phyloP scores from a whole-genome alignment of 2,797 vertebrate species.

The Eulemur coronatus region DNA sequence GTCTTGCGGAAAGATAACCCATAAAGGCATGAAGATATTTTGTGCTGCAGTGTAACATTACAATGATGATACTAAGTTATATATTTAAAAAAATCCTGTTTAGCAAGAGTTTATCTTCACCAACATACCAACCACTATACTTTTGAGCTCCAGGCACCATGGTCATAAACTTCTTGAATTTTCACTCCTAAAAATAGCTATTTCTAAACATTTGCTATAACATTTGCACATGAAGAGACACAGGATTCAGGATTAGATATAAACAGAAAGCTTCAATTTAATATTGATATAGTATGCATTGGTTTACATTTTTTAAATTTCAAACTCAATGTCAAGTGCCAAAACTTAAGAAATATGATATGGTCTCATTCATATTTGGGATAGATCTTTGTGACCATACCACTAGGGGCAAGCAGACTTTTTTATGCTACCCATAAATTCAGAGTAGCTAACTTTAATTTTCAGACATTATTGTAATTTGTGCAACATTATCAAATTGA shows the following conservation, averaged over 20 bases:
- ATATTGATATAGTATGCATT: not conserved
- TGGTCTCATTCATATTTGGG: not conserved
- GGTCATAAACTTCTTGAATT: slow-evolving; percentile 28
- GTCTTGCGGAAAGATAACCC: slow-evolving; percentile 49
- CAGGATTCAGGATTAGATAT: not conserved
- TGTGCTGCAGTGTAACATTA: not conserved
- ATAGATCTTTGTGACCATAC: not conserved
- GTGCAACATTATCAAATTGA: not conserved
- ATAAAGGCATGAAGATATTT: slow-evolving; percentile 28
- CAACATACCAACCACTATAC: not conserved
- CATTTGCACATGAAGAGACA: not conserved
- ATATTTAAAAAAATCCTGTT: not conserved
- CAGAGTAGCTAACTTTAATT: not conserved
- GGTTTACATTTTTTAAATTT: not conserved
- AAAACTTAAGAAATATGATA: not conserved
- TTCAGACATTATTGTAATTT: not conserved
- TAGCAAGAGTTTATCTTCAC: slow-evolving; percentile 30
- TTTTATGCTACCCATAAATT: not conserved
- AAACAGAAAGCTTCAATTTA: not conserved
- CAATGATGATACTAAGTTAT: not conserved
- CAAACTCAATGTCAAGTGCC: not conserved
- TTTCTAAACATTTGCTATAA: slow-evolving; percentile 2
- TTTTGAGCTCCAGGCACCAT: not conserved
- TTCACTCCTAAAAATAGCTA: not conserved
- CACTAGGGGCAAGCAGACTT: not conserved